phyloP scores from a whole-genome alignment of 2,888 invertebrate genomes.

The Chloroclysta siterata region DNA sequence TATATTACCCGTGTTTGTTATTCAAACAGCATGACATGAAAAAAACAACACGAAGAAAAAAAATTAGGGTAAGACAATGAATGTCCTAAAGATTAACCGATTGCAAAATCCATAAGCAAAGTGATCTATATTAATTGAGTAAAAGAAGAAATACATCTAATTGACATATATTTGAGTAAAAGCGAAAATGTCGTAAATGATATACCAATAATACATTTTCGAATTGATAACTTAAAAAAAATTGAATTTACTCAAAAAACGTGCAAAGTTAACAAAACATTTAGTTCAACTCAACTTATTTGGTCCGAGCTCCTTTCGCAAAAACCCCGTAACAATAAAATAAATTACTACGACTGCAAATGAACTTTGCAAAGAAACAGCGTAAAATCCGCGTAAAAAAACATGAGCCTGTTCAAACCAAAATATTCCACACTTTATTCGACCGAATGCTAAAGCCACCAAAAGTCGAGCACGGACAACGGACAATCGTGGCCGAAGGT shows the following conservation, averaged over 20 bases:
- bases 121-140: too few relatives aligned
- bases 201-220: too few relatives aligned
- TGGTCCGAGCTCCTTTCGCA: background rate
- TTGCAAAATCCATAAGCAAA: too few relatives aligned
- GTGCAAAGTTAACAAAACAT: background rate
- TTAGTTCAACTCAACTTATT: background rate
- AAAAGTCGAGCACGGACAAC: conserved; percentile 5
- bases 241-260: background rate
- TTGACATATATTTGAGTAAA: too few relatives aligned
- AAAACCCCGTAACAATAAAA: background rate
- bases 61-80: too few relatives aligned
- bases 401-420: background rate
- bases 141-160: too few relatives aligned
- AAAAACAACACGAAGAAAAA: too few relatives aligned
- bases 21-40: too few relatives aligned
- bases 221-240: too few relatives aligned
- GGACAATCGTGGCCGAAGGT: conserved; percentile 17
- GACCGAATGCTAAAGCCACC: conserved; percentile 1
- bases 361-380: background rate
- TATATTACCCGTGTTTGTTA: too few relatives aligned
- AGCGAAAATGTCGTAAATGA: too few relatives aligned
- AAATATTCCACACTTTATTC: conserved; percentile 4
- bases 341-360: background rate
- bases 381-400: background rate
- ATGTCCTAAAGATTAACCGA: too few relatives aligned